Conservation (phyloP, 2,888 invertebrate species). For the Megaustenia siamemsis region DNA sequence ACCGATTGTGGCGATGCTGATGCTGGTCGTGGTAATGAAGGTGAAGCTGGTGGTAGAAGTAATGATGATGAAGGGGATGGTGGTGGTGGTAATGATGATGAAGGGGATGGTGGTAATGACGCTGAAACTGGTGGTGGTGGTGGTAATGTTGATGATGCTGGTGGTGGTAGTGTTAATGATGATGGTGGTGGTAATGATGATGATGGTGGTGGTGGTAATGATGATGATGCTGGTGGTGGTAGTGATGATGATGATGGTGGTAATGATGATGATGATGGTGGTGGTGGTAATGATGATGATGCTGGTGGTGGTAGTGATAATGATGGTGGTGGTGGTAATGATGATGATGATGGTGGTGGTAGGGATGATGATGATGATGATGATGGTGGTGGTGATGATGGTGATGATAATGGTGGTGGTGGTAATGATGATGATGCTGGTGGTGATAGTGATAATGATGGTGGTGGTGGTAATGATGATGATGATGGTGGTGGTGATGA, state of each 20-base stretch:
- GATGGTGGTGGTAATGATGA: neutral
- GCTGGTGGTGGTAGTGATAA: neutral
- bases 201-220: neutral
- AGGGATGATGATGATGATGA: neutral
- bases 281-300: neutral
- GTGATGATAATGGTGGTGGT: neutral
- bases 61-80: neutral
- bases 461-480: neutral
- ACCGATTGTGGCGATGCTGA: no score
- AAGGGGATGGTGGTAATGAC: neutral
- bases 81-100: neutral
- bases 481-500: neutral
- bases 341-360: neutral
- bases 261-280: neutral
- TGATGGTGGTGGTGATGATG: neutral
- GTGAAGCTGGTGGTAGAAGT: neutral
- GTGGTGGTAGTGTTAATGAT: neutral
- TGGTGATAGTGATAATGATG: neutral
- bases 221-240: neutral
- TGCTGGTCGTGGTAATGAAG: neutral
- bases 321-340: neutral
- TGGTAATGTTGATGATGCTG: neutral
- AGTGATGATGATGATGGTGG: neutral
- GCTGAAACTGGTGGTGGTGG: neutral
- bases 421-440: neutral